A percentile compares a stretch with the other conserved stretches of the same genome.
Conservation (phyloP, 2,797 vertebrate genomes). For the Artibeus lituratus region DNA sequence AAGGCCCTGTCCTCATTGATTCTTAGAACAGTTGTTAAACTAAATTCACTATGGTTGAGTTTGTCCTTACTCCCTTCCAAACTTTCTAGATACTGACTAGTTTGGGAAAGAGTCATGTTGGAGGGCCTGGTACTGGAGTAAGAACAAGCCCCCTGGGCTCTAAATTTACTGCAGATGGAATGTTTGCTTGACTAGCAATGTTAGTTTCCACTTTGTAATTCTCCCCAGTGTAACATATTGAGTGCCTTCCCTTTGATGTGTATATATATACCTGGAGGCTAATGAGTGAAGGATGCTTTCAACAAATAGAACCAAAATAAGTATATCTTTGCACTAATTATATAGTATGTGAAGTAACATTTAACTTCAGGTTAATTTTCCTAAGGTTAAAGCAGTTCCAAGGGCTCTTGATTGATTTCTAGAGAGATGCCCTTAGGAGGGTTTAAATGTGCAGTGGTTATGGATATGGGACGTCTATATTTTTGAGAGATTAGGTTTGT, state of each 20-base stretch:
- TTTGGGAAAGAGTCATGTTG: background rate
- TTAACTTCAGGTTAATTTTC: constrained; percentile 51
- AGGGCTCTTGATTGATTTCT: constrained; percentile 22
- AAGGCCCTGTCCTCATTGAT: background rate
- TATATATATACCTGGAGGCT: background rate
- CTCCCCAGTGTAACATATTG: background rate
- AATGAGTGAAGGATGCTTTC: constrained; percentile 39
- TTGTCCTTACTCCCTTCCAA: constrained; percentile 29
- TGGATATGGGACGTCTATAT: background rate
- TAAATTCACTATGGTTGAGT: background rate
- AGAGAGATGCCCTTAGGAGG: background rate
- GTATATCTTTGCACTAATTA: constrained; percentile 48
- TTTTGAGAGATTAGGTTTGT: constrained; percentile 31
- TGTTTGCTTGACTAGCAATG: constrained; percentile 36
- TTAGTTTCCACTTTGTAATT: constrained; percentile 52
- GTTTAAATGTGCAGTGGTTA: background rate
- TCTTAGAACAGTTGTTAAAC: constrained; percentile 27
- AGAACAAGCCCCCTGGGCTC: constrained; percentile 36
- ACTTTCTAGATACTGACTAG: constrained; percentile 20
- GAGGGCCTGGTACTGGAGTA: background rate
- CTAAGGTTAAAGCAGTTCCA: constrained; percentile 22
- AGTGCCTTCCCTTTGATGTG: constrained; percentile 46
- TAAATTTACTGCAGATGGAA: constrained; percentile 14
- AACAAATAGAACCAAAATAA: constrained; percentile 56
- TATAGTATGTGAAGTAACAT: constrained; percentile 25